Evolutionary conservation across 2,113 vertebrate species (phyloP), one percentile per base, ranked within the genome.

Genomic region (Thalassarche chlororhynchos): DNA sequence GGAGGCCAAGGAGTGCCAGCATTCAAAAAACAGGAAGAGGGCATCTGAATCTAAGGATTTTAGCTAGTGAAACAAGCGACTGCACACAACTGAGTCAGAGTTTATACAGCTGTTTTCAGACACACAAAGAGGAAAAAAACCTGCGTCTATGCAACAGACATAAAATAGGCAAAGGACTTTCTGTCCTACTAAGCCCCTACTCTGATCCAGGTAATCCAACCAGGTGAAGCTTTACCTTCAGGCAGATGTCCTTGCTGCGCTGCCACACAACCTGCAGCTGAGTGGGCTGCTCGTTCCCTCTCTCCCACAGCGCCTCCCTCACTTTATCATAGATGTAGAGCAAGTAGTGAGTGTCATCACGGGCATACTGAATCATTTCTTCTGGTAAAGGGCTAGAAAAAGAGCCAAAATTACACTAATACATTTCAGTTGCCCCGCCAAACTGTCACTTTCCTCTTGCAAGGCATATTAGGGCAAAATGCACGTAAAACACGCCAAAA

Each of bases 331-430:
- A 99, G 97, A 99, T 98, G 88, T 99, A 99, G 6, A 99, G 99
- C 90, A 99, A 97, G 96, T 99, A 99, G 95, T 99, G 99, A 8
- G 99, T 99, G 97, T 99, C 99, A 4, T 98, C 98, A 14, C 99
- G 98, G 47, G 99, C 99, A 1, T 99, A 99, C 49, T 80, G 97
- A 16, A 99, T 70, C 99, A 99, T 99, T 88, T 99, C 99, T n/a
- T 99, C 98, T 23, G 99, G 99, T 95, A 99, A 95, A 3, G 99
- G 99, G 51, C 99, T 99, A 32, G 20, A 84, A 77, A 90, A 11
- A 87, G 65, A 84, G 52, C 13, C 84, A 92, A 46, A 94, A 54
- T 54, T 17, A 77, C 26, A 80, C 1, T 4, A 62, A 32, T 6
- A 31, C 14, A 8, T 44, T 89, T 32, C 51, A 80, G 29, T 5